These are phyloP conservation scores for Mastomys coucha DNA, from an alignment of 2,113 vertebrate species.

Conservation along the genomic window DNA sequence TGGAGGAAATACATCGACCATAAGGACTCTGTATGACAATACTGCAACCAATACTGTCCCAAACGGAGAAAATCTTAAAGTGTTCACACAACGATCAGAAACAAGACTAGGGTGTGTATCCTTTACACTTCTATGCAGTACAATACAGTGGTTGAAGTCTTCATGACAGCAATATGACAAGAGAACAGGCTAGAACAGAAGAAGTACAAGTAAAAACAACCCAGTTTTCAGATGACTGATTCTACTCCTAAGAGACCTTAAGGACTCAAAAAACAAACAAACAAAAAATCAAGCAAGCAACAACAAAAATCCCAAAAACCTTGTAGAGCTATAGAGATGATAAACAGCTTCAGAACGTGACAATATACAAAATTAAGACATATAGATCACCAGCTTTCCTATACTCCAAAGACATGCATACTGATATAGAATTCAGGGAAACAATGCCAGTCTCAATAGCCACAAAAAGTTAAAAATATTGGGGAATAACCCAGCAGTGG, in stretches of 20 bases:
- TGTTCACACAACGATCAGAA: not conserved
- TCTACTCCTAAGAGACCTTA: not conserved
- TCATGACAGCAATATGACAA: not conserved
- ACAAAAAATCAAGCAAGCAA: not conserved
- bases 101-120: not conserved
- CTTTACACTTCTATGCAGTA: not conserved
- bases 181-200: not conserved
- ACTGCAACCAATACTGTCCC: not conserved
- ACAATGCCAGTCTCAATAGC: not conserved
- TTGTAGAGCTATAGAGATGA: not conserved
- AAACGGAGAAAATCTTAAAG: not conserved
- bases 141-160: not conserved
- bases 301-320: not conserved
- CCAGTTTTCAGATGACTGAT: not conserved
- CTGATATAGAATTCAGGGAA: not conserved
- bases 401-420: not conserved
- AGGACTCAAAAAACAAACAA: not conserved
- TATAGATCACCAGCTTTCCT: not conserved
- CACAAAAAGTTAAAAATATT: too few relatives aligned
- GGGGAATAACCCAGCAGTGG: not conserved
- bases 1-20: too few relatives aligned
- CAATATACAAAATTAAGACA: not conserved
- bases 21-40: not conserved
- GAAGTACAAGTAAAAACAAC: not conserved
- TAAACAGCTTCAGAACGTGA: not conserved